These are phyloP conservation scores for Oceanodroma leucorhoa DNA, from an alignment of 2,797 vertebrate genomes.

Conservation along the genomic window DNA sequence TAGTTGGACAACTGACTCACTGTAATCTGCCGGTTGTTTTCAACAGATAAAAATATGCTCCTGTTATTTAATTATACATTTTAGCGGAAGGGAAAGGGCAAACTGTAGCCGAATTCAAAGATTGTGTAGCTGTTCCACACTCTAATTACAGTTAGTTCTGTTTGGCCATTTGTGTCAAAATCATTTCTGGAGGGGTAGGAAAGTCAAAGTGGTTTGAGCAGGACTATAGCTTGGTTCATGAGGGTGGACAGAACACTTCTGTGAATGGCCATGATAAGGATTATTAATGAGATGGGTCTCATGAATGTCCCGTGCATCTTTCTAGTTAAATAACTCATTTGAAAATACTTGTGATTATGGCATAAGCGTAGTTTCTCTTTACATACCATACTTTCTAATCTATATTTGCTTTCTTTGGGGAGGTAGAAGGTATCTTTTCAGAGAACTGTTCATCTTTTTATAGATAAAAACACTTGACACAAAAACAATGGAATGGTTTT, in stretches of 20 bases:
- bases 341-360: background rate
- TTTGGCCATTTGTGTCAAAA: background rate
- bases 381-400: background rate
- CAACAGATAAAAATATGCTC: background rate
- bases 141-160: background rate
- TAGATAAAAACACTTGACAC: background rate
- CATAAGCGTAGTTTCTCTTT: background rate
- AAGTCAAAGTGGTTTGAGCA: background rate
- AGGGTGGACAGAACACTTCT: rapidly evolving
- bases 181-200: background rate
- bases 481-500: background rate
- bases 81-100: background rate
- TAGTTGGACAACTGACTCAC: background rate
- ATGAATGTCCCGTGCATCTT: rapidly evolving
- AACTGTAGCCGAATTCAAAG: background rate
- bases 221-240: background rate
- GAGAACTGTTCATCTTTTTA: background rate
- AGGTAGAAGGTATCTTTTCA: background rate
- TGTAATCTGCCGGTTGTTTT: background rate
- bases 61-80: background rate
- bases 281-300: background rate
- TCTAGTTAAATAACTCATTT: background rate
- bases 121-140: background rate
- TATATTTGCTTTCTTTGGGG: background rate
- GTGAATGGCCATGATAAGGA: rapidly evolving